Base-by-base conservation (phyloP, 2,113 vertebrate genomes). In the Phainopepla nitens region DNA sequence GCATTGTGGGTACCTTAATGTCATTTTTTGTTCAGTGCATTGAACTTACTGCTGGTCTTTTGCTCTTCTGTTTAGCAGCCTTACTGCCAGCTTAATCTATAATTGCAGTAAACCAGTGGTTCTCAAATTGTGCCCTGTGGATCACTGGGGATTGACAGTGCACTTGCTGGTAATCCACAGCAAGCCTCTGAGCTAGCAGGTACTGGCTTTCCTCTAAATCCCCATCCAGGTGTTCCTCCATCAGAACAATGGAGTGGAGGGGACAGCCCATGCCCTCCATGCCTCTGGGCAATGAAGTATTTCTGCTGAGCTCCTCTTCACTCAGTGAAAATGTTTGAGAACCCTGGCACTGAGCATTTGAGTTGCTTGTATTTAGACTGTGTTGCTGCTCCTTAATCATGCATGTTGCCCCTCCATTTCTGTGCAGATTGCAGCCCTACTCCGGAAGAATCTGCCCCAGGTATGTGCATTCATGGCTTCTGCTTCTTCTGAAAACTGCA, bases 341-440 rank as follows among this genome's bases (percentile, higher is more conserved):
- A 92, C 84, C 53, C 64, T 68, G 86, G 89, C 86, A 51, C 9
- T 68, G 64, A 96, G 90, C 90, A 45, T 97, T 96, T 98, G 97
- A 97, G 97, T 97, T 98, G 98, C 96, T 97, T 94, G 53, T 97
- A 95, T 98, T 97, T 96, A 89, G 91, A 98, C 97, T 96, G 27
- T 97, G 97, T 98, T 98, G 97, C 98, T 96, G 96, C 98, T 97
- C 96, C 98, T 98, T 99, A 99, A 99, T 98, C 98, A 98, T 98
- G 99, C 99, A 98, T 98, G 99, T 99, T 95, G 97, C 98, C 97
- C 98, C 98, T 98, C 98, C 97, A 98, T 98, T 98, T 98, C 98
- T 98, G 97, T 99, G 98, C 98, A 99, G 99, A 99, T 99, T 98
- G 98, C 98, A 99, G 98, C 97, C 98, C 98, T 66, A 62, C 98